Conservation (phyloP, 2,888 invertebrate species). For the Diplazon laetatorius region DNA sequence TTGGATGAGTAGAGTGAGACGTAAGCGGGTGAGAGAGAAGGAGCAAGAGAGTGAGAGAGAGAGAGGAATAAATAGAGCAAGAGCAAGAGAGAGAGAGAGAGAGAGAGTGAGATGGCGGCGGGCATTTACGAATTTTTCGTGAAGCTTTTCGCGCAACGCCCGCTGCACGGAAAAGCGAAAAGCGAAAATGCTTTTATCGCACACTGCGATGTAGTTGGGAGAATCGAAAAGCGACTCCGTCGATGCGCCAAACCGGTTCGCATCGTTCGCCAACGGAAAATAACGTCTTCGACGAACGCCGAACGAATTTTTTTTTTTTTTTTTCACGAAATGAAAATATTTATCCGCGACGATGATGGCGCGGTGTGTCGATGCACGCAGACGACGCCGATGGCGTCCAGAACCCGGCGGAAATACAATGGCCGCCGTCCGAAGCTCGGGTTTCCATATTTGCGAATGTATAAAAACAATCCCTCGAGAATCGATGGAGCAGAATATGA, state of each 20-base stretch:
- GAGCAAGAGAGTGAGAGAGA: background rate
- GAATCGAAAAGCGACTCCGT: slow-evolving; percentile 11
- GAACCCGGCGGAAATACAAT: background rate
- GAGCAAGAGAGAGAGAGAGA: background rate
- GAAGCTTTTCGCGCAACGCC: background rate
- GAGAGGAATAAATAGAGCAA: background rate
- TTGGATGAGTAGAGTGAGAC: slow-evolving; percentile 13
- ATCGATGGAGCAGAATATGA: too few species aligned
- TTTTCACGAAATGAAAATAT: slow-evolving; percentile 48
- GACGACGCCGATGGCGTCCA: background rate
- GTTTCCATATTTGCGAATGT: background rate
- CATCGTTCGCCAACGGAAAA: background rate
- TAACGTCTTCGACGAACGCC: slow-evolving; percentile 17
- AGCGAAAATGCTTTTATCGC: slow-evolving; percentile 28
- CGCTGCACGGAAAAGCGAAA: background rate
- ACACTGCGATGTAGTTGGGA: slow-evolving; percentile 14
- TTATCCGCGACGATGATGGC: slow-evolving; percentile 31
- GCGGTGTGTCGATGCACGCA: background rate
- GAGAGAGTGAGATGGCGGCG: too few species aligned
- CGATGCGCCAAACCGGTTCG: background rate
- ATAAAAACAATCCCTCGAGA: background rate
- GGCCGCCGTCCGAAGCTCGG: slow-evolving; percentile 3
- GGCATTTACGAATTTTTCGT: slow-evolving; percentile 25
- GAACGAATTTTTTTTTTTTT: too few species aligned
- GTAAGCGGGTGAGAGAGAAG: background rate